Evolutionary conservation across 2,888 invertebrate species (phyloP).

Genomic region (Drepana falcataria): DNA sequence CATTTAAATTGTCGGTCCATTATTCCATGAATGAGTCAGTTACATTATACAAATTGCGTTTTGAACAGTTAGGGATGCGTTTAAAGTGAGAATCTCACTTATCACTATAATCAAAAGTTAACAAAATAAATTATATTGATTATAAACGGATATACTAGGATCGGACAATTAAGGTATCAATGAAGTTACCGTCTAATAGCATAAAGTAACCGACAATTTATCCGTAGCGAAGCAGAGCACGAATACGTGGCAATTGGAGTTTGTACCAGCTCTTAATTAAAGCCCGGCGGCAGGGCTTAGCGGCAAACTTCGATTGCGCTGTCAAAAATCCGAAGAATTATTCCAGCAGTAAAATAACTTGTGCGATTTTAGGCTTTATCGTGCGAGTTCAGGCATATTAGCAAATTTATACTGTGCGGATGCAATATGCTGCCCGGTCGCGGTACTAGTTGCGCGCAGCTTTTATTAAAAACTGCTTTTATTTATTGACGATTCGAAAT

Average conservation of each 20-base stretch:
- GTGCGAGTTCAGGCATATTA: conserved; percentile 73
- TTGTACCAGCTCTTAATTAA: conserved; percentile 69
- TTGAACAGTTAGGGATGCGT: not conserved
- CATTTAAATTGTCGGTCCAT: no score
- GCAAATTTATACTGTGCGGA: conserved; percentile 66
- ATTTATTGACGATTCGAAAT: conserved; percentile 66
- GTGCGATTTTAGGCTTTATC: conserved; percentile 75
- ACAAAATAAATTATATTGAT: not conserved
- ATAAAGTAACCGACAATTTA: conserved; percentile 37
- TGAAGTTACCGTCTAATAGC: conserved; percentile 38
- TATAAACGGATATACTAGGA: conserved; percentile 11
- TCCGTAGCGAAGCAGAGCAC: conserved; percentile 37
- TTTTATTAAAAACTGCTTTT: conserved; percentile 74
- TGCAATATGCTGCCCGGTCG: conserved; percentile 67
- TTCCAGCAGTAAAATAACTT: conserved; percentile 73
- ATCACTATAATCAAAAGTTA: no score
- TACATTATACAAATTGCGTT: not conserved
- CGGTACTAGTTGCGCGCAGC: conserved; percentile 51
- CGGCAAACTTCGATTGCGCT: conserved; percentile 77
- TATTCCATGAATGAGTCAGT: no score
- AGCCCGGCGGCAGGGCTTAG: conserved; percentile 59
- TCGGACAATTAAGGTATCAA: conserved; percentile 32
- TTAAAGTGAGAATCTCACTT: no score
- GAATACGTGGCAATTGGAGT: conserved; percentile 56
- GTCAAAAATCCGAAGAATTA: conserved; percentile 79